Evolutionary conservation across 2,888 invertebrate species (phyloP), one percentile per base, ranked within the genome.

Genomic region (Acholoe squamosa): DNA sequence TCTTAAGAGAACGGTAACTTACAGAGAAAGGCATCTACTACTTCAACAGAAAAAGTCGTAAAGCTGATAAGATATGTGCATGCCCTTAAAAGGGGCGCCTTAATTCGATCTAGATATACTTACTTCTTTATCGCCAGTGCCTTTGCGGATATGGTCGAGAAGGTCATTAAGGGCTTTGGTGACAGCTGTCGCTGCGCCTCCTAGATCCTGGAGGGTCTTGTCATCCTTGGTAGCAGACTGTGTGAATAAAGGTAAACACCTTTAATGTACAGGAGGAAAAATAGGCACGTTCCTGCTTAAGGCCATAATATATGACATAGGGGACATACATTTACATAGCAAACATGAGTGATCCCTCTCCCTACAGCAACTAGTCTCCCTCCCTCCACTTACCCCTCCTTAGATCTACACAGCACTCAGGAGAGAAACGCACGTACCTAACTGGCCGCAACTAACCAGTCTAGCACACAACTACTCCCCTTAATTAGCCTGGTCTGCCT

Each of bases 101-200:
- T 10, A 43, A 43, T 43, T 43, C 10, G 5, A 43, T 43, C 43
- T 43, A 43, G 43, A 43, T 14, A n/a, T 61, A 86, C 86, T 33
- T 67, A 89, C 89, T 34, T 89, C 89, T 25, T 34, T 34, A 14
- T 89, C 89, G 14, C 89, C 71, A 19, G 89, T 67, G 5, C 89
- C 89, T 67, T 28, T 86, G 33, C 89, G 67, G 91, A 99, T 98
- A 93, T 99, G 99, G 93, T 98, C 98, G 93, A 99, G 96, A 92
- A 99, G 97, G 92, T 98, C 97, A 95, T 98, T 98, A 91, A 99
- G 96, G 56, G 99, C 98, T 91, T 97, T 97, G 0, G 98, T 97
- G 0, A 99, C 99, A 92, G 98, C 97, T 1, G 97, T 97, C 0
- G 99, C 99, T 0, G 99, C 99, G 0, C 96, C 97, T 22, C 97